Conservation (phyloP, 2,113 vertebrate species). For the Istiophorus platypterus region DNA sequence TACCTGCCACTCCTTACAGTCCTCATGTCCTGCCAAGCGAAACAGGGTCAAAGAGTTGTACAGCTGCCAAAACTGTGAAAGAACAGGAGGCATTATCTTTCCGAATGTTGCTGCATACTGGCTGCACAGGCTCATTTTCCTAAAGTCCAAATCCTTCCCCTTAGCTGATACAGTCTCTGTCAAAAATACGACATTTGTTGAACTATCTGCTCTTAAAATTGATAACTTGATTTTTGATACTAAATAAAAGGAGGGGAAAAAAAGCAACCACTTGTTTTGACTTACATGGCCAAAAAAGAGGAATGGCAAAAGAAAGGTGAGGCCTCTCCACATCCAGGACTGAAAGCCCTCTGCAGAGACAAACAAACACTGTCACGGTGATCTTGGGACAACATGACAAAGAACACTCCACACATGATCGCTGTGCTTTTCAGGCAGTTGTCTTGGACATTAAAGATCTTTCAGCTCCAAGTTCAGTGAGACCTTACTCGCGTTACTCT, state of each 20-base stretch:
- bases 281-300: slow-evolving; percentile 99
- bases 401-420: not conserved
- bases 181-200: not conserved
- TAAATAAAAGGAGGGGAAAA: not conserved
- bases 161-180: not conserved
- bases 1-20: slow-evolving; percentile 99
- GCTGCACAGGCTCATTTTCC: not conserved
- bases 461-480: not conserved
- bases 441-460: not conserved
- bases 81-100: slow-evolving; percentile 42
- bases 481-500: slow-evolving; percentile 15
- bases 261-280: slow-evolving; percentile 39
- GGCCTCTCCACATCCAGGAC: slow-evolving; percentile 99
- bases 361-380: slow-evolving; percentile 20
- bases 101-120: not conserved
- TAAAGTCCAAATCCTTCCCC: not conserved
- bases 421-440: not conserved
- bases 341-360: slow-evolving; percentile 94
- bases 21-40: slow-evolving; percentile 89
- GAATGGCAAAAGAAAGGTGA: slow-evolving; percentile 96
- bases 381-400: slow-evolving; percentile 9
- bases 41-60: slow-evolving; percentile 95
- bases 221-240: not conserved
- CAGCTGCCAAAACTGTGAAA: slow-evolving; percentile 95
- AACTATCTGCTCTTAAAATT: not conserved